Evolutionary conservation across 1,140 invertebrate genomes (phyloP).

Genomic region (Drosophila tsacasi): DNA sequence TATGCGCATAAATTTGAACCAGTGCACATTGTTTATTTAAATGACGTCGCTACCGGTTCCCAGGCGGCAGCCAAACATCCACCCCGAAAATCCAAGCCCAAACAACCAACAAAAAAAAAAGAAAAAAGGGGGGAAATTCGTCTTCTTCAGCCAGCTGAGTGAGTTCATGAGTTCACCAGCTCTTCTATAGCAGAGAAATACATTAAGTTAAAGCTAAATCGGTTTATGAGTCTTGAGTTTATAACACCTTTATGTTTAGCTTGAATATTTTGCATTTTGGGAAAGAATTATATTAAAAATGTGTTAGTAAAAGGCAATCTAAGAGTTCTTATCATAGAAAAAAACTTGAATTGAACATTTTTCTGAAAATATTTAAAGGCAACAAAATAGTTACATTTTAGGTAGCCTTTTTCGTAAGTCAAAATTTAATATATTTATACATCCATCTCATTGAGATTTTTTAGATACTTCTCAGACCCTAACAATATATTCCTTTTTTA

Average conservation of each 20-base stretch:
- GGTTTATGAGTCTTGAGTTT: constrained; percentile 1
- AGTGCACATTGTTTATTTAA: constrained; percentile 82
- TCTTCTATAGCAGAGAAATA: not conserved
- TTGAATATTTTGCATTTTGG: not conserved
- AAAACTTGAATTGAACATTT: too few species aligned
- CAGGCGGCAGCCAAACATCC: constrained; percentile 19
- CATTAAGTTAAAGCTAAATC: not conserved
- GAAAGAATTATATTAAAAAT: not conserved
- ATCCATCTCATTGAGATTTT: not conserved
- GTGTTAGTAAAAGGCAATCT: too few species aligned
- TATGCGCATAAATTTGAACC: constrained; percentile 82
- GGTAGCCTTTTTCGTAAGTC: too few species aligned
- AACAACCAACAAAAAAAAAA: not conserved
- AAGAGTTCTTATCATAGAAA: not conserved
- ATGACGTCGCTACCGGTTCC: constrained; percentile 58
- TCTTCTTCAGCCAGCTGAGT: not conserved
- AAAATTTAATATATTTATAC: too few species aligned
- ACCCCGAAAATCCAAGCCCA: constrained; percentile 36
- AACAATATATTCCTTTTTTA: constrained; percentile 19
- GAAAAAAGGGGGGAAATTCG: constrained; percentile 1
- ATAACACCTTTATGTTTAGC: not conserved
- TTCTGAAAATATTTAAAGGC: too few species aligned
- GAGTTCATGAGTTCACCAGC: constrained; percentile 3
- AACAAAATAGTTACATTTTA: too few species aligned
- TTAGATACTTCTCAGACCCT: not conserved